A percentile compares a stretch with the other conserved stretches of the same genome.
These are phyloP conservation scores for Hepsetus odoe DNA, from an alignment of 2,113 vertebrate genomes.

Conservation along the genomic window DNA sequence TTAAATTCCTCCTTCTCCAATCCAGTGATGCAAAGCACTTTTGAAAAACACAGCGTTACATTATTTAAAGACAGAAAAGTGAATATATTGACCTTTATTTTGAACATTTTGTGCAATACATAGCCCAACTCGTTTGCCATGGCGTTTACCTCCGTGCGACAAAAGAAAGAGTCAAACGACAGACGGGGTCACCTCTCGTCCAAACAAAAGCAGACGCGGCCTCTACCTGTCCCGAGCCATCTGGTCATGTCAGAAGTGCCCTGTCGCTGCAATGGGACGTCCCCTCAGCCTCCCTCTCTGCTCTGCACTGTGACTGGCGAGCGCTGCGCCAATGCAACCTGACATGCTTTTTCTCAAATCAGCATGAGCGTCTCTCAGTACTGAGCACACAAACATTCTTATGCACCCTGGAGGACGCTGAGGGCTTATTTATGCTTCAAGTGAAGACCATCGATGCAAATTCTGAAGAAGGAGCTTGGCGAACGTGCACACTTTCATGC, in stretches of 20 bases:
- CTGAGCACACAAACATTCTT: not conserved
- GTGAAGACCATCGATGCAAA: not conserved
- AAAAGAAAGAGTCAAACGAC: conserved; percentile 12
- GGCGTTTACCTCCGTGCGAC: conserved; percentile 42
- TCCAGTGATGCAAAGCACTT: no score
- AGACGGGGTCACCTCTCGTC: conserved; percentile 40
- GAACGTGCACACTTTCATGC: not conserved
- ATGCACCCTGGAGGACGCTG: not conserved
- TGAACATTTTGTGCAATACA: no score
- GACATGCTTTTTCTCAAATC: conserved; percentile 33
- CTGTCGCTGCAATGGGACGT: conserved; percentile 42
- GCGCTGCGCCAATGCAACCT: not conserved
- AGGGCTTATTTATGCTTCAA: not conserved
- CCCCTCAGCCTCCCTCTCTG: not conserved
- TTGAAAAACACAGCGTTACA: no score
- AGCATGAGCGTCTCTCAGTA: not conserved
- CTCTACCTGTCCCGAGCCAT: conserved; percentile 45
- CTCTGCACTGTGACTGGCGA: not conserved
- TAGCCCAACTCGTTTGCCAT: not conserved
- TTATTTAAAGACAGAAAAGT: no score
- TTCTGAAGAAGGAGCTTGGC: not conserved
- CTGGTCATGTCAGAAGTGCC: conserved; percentile 41
- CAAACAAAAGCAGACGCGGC: conserved; percentile 37
- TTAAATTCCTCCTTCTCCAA: no score
- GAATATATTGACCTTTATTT: no score